phyloP scores from a whole-genome alignment of 2,888 invertebrate species.

The Leptopilina drosophilae region DNA sequence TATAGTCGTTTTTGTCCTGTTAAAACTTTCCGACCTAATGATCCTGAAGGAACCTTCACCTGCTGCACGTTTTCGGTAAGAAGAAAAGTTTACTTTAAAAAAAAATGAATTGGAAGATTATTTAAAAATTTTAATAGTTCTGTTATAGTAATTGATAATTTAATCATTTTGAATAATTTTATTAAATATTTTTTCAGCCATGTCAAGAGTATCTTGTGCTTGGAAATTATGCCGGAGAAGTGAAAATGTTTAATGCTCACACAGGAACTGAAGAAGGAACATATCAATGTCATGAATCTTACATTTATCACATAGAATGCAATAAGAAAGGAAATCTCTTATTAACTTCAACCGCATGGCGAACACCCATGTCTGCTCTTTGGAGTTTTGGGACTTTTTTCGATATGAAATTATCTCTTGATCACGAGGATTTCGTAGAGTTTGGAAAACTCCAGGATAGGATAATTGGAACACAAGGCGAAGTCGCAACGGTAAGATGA shows the following conservation, averaged over 20 bases:
- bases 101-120: too few relatives aligned
- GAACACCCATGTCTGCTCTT: conserved; percentile 88
- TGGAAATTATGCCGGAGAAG: conserved; percentile 94
- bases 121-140: too few relatives aligned
- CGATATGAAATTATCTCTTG: conserved; percentile 79
- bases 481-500: conserved; percentile 84
- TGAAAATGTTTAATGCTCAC: conserved; percentile 91
- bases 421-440: conserved; percentile 93
- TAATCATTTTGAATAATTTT: conserved; percentile 68
- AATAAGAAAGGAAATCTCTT: conserved; percentile 85
- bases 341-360: conserved; percentile 92
- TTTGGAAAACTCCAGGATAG: conserved; percentile 94
- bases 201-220: conserved; percentile 85
- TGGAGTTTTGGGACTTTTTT: conserved; percentile 82
- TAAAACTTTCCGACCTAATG: conserved; percentile 84
- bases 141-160: conserved; percentile 45
- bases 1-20: conserved; percentile 90
- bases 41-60: conserved; percentile 87
- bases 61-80: conserved; percentile 82
- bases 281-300: conserved; percentile 91
- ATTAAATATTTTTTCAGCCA: conserved; percentile 74
- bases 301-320: conserved; percentile 88
- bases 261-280: conserved; percentile 89
- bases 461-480: conserved; percentile 92
- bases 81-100: conserved; percentile 20